phyloP scores from a whole-genome alignment of 2,888 invertebrate genomes.

The Hermaeophaga mercurialis region DNA sequence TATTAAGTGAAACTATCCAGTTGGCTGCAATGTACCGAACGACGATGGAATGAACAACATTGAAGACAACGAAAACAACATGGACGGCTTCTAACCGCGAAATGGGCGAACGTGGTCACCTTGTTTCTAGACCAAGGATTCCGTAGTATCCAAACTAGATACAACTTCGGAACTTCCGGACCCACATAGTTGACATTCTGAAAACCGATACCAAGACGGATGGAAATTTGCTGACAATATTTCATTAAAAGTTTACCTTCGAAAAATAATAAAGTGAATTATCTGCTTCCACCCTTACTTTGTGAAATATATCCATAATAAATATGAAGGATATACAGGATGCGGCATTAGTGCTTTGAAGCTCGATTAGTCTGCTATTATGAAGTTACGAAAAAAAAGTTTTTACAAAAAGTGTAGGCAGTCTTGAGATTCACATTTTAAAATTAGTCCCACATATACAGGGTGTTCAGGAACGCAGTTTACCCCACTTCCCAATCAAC shows the following conservation, averaged over 20 bases:
- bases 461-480: too few relatives aligned
- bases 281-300: too few relatives aligned
- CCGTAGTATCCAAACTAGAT: conserved; percentile 2
- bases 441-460: too few relatives aligned
- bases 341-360: too few relatives aligned
- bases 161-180: conserved; percentile 8
- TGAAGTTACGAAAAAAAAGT: too few relatives aligned
- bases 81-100: not conserved
- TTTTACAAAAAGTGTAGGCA: too few relatives aligned
- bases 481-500: too few relatives aligned
- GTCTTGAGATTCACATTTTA: too few relatives aligned
- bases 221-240: conserved; percentile 1
- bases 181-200: not conserved
- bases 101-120: conserved; percentile 11
- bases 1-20: not conserved
- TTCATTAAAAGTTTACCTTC: not conserved
- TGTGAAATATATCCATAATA: too few relatives aligned
- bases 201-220: conserved; percentile 8
- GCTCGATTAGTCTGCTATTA: too few relatives aligned
- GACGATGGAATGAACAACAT: not conserved
- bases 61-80: conserved; percentile 1
- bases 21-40: not conserved
- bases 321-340: too few relatives aligned
- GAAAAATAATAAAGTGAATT: too few relatives aligned
- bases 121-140: conserved; percentile 13